These are phyloP conservation scores for Hippocampus guttulatus DNA, from an alignment of 2,113 vertebrate species.

Conservation along the genomic window DNA sequence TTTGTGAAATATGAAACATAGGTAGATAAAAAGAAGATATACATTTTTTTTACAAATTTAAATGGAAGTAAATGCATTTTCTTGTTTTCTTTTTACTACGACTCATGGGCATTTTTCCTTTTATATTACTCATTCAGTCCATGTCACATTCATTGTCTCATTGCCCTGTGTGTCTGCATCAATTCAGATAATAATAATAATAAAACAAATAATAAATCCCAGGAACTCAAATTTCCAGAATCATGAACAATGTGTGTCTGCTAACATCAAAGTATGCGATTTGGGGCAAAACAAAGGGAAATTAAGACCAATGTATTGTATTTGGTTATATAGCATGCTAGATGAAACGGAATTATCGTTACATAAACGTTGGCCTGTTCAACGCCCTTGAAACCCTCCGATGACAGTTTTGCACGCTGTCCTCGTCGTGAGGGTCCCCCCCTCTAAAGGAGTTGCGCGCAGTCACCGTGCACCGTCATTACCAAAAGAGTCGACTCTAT, in stretches of 20 bases:
- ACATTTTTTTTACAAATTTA: no score
- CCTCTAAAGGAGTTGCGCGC: slow-evolving; percentile 41
- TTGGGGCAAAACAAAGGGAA: no score
- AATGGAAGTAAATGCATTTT: no score
- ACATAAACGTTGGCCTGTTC: not conserved
- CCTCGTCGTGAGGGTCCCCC: not conserved
- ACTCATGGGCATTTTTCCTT: no score
- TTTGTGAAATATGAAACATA: no score
- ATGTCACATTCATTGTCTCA: no score
- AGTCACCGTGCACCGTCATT: slow-evolving; percentile 10
- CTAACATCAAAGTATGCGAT: not conserved
- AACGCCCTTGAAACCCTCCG: not conserved
- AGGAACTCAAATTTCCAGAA: not conserved
- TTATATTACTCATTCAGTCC: no score
- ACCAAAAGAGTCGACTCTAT: slow-evolving; percentile 65
- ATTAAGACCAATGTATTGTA: no score
- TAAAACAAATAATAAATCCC: not conserved
- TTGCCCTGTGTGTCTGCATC: no score
- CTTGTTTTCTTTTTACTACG: no score
- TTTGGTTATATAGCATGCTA: not conserved
- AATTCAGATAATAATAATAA: not conserved
- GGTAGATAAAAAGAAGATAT: no score
- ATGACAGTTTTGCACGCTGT: slow-evolving; percentile 13
- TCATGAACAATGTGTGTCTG: not conserved
- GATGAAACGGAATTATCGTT: not conserved